Evolutionary conservation across 2,113 vertebrate species (phyloP), one percentile per base, ranked within the genome.

Genomic region (Catharus fuscescens): DNA sequence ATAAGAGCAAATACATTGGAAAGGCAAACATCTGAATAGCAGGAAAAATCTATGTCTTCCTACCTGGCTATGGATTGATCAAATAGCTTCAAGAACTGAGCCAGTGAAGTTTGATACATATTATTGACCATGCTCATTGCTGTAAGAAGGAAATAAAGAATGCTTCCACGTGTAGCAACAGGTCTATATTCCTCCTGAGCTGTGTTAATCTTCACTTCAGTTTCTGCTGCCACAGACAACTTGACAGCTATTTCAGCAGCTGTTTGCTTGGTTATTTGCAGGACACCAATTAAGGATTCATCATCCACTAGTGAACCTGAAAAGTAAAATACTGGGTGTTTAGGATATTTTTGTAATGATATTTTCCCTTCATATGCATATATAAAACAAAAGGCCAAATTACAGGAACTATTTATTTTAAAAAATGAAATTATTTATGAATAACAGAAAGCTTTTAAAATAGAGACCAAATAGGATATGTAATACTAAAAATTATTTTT

Each of bases 121-220:
- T 96, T 97, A 71, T 98, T 98, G 95, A 98, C 98, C 98, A 98
- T 98, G 91, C 97, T 98, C 98, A 98, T 98, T 93, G 98, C 98
- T 7, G 98, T 98, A 88, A 98, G 97, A 83, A 98, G 98, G 61
- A 98, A 98, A 92, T 98, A 98, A 69, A 98, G 97, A 95, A 98
- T 98, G 95, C 98, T 98, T 31, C 98, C 98, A 0, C 98, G 97
- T 34, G 98, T 98, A 83, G 98, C 98, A 8, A 96, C 98, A 1
- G 98, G 98, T 80, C 98, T 95, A 94, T 98, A 98, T 76, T 98
- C 98, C 65, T 98, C 98, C 88, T 98, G 98, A 26, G 98, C 97
- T 3, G 48, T 89, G 80, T 97, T 98, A 79, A 98, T 98, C 91
- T 98, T 98, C 94, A 98, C 61, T 96, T 98, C 97, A 0, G 98